phyloP scores from a whole-genome alignment of 2,888 invertebrate genomes.

The Tiliacea aurago region DNA sequence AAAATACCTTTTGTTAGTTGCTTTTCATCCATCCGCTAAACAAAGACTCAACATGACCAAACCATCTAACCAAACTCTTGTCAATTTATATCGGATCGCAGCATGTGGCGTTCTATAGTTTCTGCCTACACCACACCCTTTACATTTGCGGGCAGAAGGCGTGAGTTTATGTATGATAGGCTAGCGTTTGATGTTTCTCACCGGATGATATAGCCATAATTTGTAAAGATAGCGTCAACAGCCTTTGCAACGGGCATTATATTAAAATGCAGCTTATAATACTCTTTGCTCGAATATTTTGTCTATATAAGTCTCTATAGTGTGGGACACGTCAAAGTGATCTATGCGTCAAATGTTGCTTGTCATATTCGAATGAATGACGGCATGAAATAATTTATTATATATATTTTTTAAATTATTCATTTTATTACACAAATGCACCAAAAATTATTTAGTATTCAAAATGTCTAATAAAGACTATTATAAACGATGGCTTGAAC shows the following conservation, averaged over 20 bases:
- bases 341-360: constrained; percentile 8
- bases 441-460: constrained; percentile 24
- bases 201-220: neutral
- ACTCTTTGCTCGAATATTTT: constrained; percentile 13
- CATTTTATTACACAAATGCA: neutral
- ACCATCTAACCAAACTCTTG: neutral
- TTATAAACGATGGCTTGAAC: constrained; percentile 81
- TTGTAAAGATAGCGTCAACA: neutral
- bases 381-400: neutral
- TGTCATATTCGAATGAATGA: neutral
- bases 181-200: neutral
- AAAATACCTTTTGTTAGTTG: neutral
- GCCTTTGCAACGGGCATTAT: neutral
- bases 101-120: neutral
- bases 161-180: neutral
- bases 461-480: constrained; percentile 83
- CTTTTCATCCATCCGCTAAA: neutral
- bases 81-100: neutral
- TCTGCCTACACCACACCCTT: neutral
- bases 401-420: neutral
- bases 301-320: no score
- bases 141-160: no score
- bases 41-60: constrained; percentile 1
- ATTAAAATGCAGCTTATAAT: neutral
- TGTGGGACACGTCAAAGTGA: no score